Evolutionary conservation across 2,113 vertebrate species (phyloP).

Genomic region (Myrmecophaga tridactyla): DNA sequence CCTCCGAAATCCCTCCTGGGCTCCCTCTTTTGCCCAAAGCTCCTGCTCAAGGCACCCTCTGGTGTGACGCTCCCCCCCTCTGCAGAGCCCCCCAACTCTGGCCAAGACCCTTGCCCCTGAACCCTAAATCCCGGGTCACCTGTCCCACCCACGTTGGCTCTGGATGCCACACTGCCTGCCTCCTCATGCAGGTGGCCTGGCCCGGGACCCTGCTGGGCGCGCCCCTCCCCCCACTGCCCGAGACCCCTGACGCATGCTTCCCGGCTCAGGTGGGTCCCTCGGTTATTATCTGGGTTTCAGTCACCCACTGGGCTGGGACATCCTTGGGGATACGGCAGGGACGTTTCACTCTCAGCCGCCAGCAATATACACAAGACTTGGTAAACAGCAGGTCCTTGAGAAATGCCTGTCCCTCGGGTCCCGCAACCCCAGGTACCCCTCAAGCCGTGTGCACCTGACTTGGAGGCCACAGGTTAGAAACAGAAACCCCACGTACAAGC

Average conservation of each 20-base stretch:
- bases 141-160: neutral
- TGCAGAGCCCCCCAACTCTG: neutral
- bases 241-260: neutral
- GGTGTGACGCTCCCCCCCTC: neutral
- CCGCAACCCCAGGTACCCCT: neutral
- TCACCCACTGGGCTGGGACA: neutral
- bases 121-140: neutral
- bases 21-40: neutral
- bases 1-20: neutral
- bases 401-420: neutral
- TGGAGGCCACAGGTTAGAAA: neutral
- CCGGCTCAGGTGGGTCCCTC: neutral
- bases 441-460: neutral
- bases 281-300: neutral
- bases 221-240: neutral
- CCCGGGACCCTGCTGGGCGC: neutral
- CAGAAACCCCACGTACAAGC: no score
- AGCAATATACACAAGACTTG: neutral
- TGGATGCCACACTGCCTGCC: accelerated
- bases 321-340: neutral
- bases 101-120: neutral
- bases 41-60: neutral
- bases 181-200: accelerated
- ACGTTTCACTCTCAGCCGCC: neutral
- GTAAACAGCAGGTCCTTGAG: neutral